Evolutionary conservation across 2,113 vertebrate species (phyloP).

Genomic region (Sinocyclocheilus anshuiensis): DNA sequence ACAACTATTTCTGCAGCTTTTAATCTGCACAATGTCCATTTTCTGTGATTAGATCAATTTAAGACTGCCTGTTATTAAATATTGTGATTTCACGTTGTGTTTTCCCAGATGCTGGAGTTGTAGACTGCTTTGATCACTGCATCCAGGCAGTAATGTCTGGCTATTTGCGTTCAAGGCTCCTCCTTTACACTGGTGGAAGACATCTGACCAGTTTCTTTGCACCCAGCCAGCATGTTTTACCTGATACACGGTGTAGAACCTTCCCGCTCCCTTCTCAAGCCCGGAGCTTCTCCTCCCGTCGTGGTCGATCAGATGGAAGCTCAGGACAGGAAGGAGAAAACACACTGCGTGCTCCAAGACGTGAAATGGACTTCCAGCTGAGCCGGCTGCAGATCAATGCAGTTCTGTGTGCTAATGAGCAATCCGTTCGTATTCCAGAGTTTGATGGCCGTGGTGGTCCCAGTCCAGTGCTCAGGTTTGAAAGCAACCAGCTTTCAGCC

Average conservation of each 20-base stretch:
- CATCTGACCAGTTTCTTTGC: conserved; percentile 6
- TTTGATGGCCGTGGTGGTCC: conserved; percentile 71
- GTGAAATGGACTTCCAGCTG: conserved; percentile 82
- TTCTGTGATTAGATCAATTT: background rate
- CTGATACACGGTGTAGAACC: background rate
- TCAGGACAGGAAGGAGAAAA: conserved; percentile 1
- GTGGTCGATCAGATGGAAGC: conserved; percentile 38
- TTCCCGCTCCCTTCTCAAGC: background rate
- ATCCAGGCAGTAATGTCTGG: conserved; percentile 67
- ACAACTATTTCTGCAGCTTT: background rate
- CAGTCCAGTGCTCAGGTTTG: conserved; percentile 83
- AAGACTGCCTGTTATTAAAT: background rate
- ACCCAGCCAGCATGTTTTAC: conserved; percentile 27
- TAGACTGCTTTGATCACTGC: background rate
- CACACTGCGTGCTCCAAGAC: conserved; percentile 64
- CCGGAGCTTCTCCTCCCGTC: conserved; percentile 57
- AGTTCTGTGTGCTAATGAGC: conserved; percentile 82
- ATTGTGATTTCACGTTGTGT: background rate
- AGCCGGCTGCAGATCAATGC: conserved; percentile 81
- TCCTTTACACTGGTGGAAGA: conserved; percentile 58
- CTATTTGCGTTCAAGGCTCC: conserved; percentile 64
- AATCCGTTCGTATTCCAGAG: conserved; percentile 75
- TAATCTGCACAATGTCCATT: background rate
- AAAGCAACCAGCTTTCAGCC: conserved; percentile 90
- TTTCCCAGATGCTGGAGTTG: conserved; percentile 41